phyloP scores from a whole-genome alignment of 2,888 invertebrate species.

The Oscheius myriophilus region DNA sequence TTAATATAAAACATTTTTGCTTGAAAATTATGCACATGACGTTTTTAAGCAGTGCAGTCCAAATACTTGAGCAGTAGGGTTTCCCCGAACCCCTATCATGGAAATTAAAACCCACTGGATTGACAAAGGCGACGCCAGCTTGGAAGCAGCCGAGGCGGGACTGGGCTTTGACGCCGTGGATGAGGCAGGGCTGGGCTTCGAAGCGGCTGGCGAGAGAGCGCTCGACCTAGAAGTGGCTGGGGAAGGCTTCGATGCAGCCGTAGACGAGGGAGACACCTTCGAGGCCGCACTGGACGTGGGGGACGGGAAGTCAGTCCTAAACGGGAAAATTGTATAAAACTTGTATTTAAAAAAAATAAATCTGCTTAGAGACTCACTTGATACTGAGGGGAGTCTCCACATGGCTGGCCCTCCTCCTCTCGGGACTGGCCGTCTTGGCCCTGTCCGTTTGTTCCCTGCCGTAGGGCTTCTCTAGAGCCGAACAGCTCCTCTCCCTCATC shows the following conservation, averaged over 20 bases:
- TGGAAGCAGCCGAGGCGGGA: not conserved
- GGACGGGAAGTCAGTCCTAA: not conserved
- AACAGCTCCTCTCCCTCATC: slow-evolving; percentile 40
- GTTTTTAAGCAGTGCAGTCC: too few relatives aligned
- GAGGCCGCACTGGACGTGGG: not conserved
- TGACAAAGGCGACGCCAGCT: slow-evolving; percentile 18
- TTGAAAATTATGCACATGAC: too few relatives aligned
- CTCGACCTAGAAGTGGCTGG: not conserved
- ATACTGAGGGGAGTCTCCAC: slow-evolving; percentile 2
- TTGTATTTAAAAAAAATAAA: too few relatives aligned
- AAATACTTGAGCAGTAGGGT: too few relatives aligned
- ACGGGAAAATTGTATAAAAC: too few relatives aligned
- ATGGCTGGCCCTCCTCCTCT: not conserved
- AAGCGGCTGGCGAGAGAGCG: not conserved
- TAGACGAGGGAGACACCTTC: too few relatives aligned
- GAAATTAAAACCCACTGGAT: slow-evolving; percentile 8
- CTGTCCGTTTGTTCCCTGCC: not conserved
- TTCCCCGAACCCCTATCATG: too few relatives aligned
- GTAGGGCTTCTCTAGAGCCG: slow-evolving; percentile 40
- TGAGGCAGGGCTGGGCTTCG: not conserved
- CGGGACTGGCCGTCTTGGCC: slow-evolving; percentile 18
- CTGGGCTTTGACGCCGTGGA: not conserved
- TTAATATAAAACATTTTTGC: too few relatives aligned
- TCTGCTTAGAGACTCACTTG: not conserved
- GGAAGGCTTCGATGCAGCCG: not conserved